Conservation (phyloP, 2,888 invertebrate species). For the Cheilosia impressa region DNA sequence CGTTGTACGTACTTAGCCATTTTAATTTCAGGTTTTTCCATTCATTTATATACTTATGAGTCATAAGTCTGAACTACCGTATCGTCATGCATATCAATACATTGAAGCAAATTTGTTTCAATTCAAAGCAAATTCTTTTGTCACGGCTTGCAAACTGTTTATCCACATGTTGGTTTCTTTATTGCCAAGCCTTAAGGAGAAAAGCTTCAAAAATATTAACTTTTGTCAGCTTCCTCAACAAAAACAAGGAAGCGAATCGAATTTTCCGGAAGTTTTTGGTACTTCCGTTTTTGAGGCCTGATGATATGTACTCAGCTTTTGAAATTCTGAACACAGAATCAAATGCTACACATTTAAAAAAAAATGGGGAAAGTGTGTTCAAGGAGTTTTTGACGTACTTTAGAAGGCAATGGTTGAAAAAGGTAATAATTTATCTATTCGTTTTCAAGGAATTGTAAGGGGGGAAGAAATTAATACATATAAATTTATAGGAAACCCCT, state of each 20-base stretch:
- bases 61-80: no score
- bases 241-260: slow-evolving; percentile 12
- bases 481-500: slow-evolving; percentile 18
- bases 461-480: slow-evolving; percentile 5
- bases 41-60: no score
- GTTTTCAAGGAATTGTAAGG: background rate
- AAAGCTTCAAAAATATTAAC: background rate
- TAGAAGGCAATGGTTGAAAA: background rate
- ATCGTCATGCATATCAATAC: no score
- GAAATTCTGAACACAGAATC: background rate
- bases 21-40: no score
- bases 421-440: background rate
- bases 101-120: no score
- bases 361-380: slow-evolving; percentile 1
- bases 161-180: slow-evolving; percentile 21
- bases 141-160: slow-evolving; percentile 10
- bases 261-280: slow-evolving; percentile 15
- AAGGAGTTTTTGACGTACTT: slow-evolving; percentile 23
- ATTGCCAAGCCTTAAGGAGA: slow-evolving; percentile 25
- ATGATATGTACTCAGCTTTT: background rate
- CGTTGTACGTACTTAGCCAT: no score
- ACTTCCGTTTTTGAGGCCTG: slow-evolving; percentile 23
- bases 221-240: slow-evolving; percentile 10
- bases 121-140: no score
- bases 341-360: slow-evolving; percentile 1